phyloP scores from a whole-genome alignment of 2,888 invertebrate species.

The Orchesellides sinensis region DNA sequence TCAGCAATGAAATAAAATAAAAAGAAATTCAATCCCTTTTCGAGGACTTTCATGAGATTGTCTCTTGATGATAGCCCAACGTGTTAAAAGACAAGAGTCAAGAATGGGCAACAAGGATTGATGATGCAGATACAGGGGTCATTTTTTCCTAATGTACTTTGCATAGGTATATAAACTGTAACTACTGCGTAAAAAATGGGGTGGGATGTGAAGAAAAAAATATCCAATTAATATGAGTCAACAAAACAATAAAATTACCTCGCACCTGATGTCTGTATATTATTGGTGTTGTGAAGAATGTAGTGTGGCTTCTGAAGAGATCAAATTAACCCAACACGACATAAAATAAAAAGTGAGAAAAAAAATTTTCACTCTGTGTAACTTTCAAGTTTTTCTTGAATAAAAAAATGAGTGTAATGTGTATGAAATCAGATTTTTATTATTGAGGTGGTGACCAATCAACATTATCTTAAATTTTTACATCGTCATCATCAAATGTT shows the following conservation, averaged over 20 bases:
- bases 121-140: neutral
- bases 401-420: constrained; percentile 19
- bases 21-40: constrained; percentile 45
- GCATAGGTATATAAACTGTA: neutral
- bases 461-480: constrained; percentile 5
- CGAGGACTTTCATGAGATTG: constrained; percentile 8
- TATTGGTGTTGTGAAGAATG: neutral
- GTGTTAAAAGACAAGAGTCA: neutral
- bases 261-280: constrained; percentile 25
- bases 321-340: neutral
- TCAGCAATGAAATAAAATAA: constrained; percentile 28
- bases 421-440: too few relatives aligned
- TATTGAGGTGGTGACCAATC: constrained; percentile 24
- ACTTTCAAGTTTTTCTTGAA: constrained; percentile 41
- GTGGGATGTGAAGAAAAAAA: constrained; percentile 31
- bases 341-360: neutral
- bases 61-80: too few relatives aligned
- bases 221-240: constrained; percentile 50
- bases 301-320: neutral
- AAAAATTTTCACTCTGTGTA: neutral
- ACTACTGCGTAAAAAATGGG: neutral
- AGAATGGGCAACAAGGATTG: neutral
- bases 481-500: constrained; percentile 41
- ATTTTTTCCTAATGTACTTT: neutral
- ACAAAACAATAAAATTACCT: constrained; percentile 40